Evolutionary conservation across 2,888 invertebrate genomes (phyloP).

Genomic region (Cheilosia impressa): DNA sequence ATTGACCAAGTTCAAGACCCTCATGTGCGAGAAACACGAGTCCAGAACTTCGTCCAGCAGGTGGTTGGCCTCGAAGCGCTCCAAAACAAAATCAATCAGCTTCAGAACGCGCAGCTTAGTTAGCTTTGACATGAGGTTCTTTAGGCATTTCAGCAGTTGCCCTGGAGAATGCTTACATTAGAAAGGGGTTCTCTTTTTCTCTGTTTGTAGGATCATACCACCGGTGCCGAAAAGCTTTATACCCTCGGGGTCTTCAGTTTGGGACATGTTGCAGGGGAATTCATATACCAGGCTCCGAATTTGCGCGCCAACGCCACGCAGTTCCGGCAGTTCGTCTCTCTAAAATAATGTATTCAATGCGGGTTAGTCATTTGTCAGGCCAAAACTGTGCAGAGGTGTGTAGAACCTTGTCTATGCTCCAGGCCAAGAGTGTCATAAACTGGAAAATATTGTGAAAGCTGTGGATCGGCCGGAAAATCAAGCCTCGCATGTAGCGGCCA

Average conservation of each 20-base stretch:
- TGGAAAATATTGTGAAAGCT: constrained; percentile 93
- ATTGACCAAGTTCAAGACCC: constrained; percentile 88
- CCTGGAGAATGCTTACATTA: constrained; percentile 79
- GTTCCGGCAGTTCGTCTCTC: constrained; percentile 77
- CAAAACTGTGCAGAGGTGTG: background rate
- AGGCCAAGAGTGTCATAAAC: constrained; percentile 92
- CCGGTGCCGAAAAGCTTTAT: constrained; percentile 91
- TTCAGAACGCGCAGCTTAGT: constrained; percentile 87
- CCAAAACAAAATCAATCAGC: constrained; percentile 90
- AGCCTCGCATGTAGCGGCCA: constrained; percentile 87
- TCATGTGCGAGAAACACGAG: constrained; percentile 87
- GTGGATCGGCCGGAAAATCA: constrained; percentile 89
- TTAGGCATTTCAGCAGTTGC: constrained; percentile 87
- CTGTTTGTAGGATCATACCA: constrained; percentile 81
- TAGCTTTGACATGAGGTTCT: constrained; percentile 88
- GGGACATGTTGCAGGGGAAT: constrained; percentile 90
- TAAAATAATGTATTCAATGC: constrained; percentile 29
- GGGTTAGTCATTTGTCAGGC: background rate
- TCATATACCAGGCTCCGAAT: constrained; percentile 87
- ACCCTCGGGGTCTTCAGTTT: constrained; percentile 86
- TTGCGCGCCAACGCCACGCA: constrained; percentile 85
- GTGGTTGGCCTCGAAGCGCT: constrained; percentile 88
- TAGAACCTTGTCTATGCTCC: constrained; percentile 87
- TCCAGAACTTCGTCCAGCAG: constrained; percentile 89
- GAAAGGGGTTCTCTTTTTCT: background rate